Conservation (phyloP, 2,113 vertebrate species). For the Motacilla tschutschensis region DNA sequence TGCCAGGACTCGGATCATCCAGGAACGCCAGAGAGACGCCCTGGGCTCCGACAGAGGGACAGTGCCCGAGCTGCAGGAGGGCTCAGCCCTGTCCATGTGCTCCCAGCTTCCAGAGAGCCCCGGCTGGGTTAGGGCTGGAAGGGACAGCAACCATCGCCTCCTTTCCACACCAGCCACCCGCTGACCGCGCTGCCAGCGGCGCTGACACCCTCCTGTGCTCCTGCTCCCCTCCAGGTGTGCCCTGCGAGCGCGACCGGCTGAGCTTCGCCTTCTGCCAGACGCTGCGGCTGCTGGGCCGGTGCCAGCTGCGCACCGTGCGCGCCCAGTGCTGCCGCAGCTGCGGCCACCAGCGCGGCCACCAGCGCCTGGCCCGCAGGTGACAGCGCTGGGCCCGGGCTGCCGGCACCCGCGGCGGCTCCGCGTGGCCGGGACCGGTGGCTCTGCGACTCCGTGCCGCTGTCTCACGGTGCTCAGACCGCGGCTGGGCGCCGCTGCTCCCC, state of each 20-base stretch:
- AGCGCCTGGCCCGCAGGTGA: slow-evolving; percentile 69
- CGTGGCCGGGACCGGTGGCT: too few species aligned
- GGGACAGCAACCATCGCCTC: accelerated
- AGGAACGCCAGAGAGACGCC: too few species aligned
- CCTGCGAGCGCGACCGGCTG: slow-evolving; percentile 81
- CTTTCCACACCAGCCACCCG: accelerated
- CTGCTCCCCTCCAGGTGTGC: slow-evolving; percentile 20
- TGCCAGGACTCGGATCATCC: too few species aligned
- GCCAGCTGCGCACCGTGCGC: slow-evolving; percentile 74
- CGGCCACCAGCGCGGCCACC: slow-evolving; percentile 43
- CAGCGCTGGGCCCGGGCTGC: background rate
- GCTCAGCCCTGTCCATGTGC: background rate
- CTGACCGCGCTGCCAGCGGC: accelerated
- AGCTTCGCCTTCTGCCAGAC: slow-evolving; percentile 85
- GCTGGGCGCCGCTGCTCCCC: accelerated
- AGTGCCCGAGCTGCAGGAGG: background rate
- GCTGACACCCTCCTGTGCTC: background rate
- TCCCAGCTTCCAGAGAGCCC: accelerated
- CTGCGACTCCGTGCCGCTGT: background rate
- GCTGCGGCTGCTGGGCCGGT: slow-evolving; percentile 82
- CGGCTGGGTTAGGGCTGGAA: accelerated
- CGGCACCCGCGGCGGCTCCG: accelerated
- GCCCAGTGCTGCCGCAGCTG: slow-evolving; percentile 87
- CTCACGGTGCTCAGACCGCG: background rate
- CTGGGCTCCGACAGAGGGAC: too few species aligned